Base-by-base conservation (phyloP, 1,140 invertebrate species). In the Eueides isabella region DNA sequence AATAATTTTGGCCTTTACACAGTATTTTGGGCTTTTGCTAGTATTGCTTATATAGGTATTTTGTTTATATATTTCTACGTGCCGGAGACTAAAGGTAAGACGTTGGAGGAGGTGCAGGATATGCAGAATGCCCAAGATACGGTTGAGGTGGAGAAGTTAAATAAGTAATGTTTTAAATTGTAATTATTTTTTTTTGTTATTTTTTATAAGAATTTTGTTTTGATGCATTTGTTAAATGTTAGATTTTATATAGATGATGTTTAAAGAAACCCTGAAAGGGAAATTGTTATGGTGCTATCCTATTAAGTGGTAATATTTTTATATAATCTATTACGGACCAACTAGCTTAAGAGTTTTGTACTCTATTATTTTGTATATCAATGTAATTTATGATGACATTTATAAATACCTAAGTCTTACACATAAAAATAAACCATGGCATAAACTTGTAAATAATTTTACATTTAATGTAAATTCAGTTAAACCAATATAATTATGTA, bases 41-140 rank as follows among this genome's bases (percentile, higher is more conserved):
- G 79, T n/a, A 88, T 94, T 23, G 95, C 94, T 16, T 94, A 94
- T 62, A 7, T 93, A 0, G 95, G 95, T 0, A 85, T 95, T 2
- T 76, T 93, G 7, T 95, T 97, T 77, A 94, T 95, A 28, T 86
- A 90, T 35, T 94, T 96, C 29, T 90, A 94, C 65, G 95, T 97
- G 1, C 96, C 96, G 1, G 97, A 97, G 84, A 97, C 96, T 1
- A 97, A 96, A 80, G 95, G 95, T 1, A 95, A 95, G 81, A 95
- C 94, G 1, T 85, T 97, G 55, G 93, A 96, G 71, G 95, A 97
- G 78, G 96, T 97, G 44, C 94, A 95, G 67, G 90, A 94, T 64
- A 82, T 92, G 71, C 74, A 81, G 29, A 78, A 67, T 19, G 2
- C 19, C 16, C 28, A 55, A 2, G 71, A 78, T 26, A 71, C 30